A percentile compares a stretch with the other conserved stretches of the same genome.
Evolutionary conservation across 2,888 invertebrate species (phyloP).

Genomic region (Diaphora mendica): DNA sequence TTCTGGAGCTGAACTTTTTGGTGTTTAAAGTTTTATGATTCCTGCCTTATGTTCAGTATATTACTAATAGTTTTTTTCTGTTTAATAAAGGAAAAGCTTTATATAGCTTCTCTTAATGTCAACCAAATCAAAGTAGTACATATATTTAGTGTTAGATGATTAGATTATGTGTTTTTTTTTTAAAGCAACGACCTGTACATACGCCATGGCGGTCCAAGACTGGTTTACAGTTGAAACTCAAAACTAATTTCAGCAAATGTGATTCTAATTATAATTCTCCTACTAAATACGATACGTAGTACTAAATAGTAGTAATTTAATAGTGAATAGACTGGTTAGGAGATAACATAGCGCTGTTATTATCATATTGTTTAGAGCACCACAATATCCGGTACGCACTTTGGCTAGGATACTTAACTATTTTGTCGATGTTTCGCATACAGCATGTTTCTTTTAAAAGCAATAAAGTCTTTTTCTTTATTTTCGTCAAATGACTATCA

Average conservation of each 20-base stretch:
- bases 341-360: not conserved
- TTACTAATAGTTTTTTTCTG: not conserved
- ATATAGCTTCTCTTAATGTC: not conserved
- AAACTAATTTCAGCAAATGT: constrained; percentile 46
- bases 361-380: not conserved
- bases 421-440: not conserved
- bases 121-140: not conserved
- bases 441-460: not conserved
- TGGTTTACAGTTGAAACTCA: constrained; percentile 51
- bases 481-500: no score
- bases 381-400: not conserved
- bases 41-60: not conserved
- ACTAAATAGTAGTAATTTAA: not conserved
- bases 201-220: constrained; percentile 35
- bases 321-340: not conserved
- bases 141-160: not conserved
- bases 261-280: constrained; percentile 46
- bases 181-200: constrained; percentile 9
- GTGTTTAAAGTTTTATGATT: not conserved
- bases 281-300: not conserved
- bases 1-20: not conserved
- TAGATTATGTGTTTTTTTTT: not conserved
- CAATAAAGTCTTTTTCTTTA: not conserved
- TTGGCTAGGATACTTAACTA: not conserved
- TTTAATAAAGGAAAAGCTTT: not conserved